Evolutionary conservation across 2,113 vertebrate species (phyloP), one percentile per base, ranked within the genome.

Genomic region (Bubo bubo): DNA sequence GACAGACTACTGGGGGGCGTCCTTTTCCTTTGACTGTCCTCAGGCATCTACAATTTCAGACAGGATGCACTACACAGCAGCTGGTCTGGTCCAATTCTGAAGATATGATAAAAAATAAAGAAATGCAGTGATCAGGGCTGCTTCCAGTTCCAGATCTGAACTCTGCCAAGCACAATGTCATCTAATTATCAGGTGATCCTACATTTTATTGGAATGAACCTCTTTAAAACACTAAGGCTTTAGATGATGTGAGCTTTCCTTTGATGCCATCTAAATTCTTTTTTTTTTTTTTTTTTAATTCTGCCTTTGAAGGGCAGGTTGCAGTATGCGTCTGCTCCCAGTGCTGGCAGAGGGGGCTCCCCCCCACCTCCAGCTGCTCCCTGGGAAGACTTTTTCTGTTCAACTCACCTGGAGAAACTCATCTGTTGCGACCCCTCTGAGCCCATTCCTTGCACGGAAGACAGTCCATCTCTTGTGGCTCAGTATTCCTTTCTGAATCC

Each of bases 361-460:
- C 18, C 18, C 37, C 34, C 28, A 3, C 14, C 28, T 84, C 32
- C 32, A 12, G 6, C 34, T 34, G 21, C 16, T 62, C 26, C 73
- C 52, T 66, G 64, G 16, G 45, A 58, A 68, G 15, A 43, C 49
- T 49, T 63, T 37, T 59, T 63, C 43, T 59, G 12, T 56, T 79
- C 64, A n/a, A 1, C n/a, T 73, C 43, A 34, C 30, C 26, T 18
- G 50, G 68, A 62, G 14, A n/a, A 88, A 23, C 37, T 79, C 43
- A 1, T 49, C 64, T 60, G 8, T 43, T 2, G 0, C 0, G 2
- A 34, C 21, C 19, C 2, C 27, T 58, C 7, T 6, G 52, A 86
- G 32, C 50, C 32, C 20, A 3, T 58, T 60, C 28, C 26, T 76
- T 41, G 17, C 28, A 12, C 62, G n/a, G 50, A 79, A 17, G 39